These are phyloP conservation scores for Platygyra sinensis DNA, from an alignment of 64 coral and sea anemone genomes.

Conservation along the genomic window DNA sequence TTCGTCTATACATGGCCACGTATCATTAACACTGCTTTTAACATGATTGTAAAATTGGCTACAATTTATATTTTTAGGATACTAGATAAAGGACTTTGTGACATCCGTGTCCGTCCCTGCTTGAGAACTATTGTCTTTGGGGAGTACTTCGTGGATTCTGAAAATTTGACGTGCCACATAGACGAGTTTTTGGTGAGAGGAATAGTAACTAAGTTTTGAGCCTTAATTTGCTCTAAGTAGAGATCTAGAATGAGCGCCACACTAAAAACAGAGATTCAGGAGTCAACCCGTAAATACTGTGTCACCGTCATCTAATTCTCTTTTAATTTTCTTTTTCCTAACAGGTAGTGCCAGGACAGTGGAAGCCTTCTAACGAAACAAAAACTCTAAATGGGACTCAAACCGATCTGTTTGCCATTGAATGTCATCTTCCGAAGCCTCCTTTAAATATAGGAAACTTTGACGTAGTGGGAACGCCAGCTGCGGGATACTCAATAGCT, in stretches of 20 bases:
- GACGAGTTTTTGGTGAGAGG: slow-evolving; percentile 16
- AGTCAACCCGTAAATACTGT: too few relatives aligned
- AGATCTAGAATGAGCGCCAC: too few relatives aligned
- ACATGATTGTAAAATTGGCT: too few relatives aligned
- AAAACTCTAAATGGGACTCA: slow-evolving; percentile 29
- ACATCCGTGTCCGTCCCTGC: slow-evolving; percentile 41
- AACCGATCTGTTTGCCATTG: slow-evolving; percentile 56
- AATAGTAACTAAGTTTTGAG: too few relatives aligned
- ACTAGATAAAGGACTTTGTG: slow-evolving; percentile 36
- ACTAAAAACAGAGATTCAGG: too few relatives aligned
- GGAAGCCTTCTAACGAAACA: slow-evolving; percentile 37
- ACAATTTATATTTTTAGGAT: not conserved
- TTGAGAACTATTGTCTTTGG: too few relatives aligned
- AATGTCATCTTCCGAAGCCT: slow-evolving; percentile 61
- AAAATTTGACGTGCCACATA: slow-evolving; percentile 49
- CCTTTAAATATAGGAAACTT: slow-evolving; percentile 32
- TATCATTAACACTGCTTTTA: too few relatives aligned
- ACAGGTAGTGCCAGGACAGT: slow-evolving; percentile 37
- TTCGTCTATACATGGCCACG: too few relatives aligned
- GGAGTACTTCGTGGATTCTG: slow-evolving; percentile 34
- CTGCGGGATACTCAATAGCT: slow-evolving; percentile 34
- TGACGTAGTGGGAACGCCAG: slow-evolving; percentile 37
- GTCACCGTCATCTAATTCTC: too few relatives aligned
- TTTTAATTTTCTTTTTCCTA: not conserved
- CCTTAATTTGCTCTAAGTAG: not conserved